Conservation (phyloP, 2,113 vertebrate genomes). For the Gavia stellata region DNA sequence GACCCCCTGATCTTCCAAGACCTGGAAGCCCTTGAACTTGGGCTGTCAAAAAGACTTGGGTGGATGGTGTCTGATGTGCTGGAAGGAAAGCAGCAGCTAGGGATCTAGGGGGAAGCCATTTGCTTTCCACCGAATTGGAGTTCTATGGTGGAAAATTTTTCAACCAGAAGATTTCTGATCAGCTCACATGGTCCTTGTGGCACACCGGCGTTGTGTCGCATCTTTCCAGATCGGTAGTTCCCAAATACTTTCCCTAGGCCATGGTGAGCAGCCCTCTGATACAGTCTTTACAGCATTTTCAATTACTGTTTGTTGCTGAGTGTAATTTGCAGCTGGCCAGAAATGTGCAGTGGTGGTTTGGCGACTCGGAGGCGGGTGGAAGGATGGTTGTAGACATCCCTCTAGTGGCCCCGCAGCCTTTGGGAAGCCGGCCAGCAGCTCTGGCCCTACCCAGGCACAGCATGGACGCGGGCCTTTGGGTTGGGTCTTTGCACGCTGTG, state of each 20-base stretch:
- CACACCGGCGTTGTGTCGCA: rapidly evolving
- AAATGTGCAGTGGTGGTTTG: background rate
- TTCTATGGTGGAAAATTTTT: background rate
- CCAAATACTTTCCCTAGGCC: background rate
- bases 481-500: background rate
- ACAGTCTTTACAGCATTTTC: background rate
- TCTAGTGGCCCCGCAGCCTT: background rate
- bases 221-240: background rate
- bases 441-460: background rate
- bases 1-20: background rate
- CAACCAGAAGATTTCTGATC: background rate
- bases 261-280: background rate
- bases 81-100: background rate
- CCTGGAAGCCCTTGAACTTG: background rate
- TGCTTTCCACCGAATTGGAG: background rate
- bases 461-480: rapidly evolving
- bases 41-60: background rate
- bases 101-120: background rate
- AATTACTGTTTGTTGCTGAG: background rate
- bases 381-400: conserved; percentile 3
- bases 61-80: background rate
- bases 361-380: rapidly evolving
- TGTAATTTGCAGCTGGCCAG: background rate
- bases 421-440: background rate
- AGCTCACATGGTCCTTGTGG: background rate